These are phyloP conservation scores for Alligator mississippiensis DNA, from an alignment of 2,113 vertebrate species.

Conservation along the genomic window DNA sequence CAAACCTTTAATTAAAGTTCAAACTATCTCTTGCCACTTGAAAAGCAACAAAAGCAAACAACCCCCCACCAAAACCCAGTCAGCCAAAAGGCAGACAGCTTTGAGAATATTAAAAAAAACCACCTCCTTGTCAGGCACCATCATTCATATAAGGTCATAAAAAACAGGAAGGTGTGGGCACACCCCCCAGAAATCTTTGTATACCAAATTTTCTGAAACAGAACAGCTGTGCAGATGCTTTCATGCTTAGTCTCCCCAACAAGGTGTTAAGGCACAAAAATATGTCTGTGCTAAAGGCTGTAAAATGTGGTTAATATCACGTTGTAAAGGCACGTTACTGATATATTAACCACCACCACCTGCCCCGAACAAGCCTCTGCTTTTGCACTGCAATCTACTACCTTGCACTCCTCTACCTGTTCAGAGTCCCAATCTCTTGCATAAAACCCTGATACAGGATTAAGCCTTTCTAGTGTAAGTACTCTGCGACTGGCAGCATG, in stretches of 20 bases:
- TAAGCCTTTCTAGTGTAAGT: rapidly evolving
- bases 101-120: not conserved
- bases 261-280: conserved; percentile 19
- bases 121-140: not conserved
- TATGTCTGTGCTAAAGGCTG: not conserved
- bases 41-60: not conserved
- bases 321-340: too few species aligned
- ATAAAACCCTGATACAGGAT: not conserved
- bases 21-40: not conserved
- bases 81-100: not conserved
- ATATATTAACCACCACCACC: not conserved
- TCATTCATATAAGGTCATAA: not conserved
- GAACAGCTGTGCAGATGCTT: not conserved
- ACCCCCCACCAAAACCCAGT: not conserved
- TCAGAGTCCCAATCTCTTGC: not conserved
- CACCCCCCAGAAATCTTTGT: not conserved
- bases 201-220: conserved; percentile 2
- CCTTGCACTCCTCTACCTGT: rapidly evolving
- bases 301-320: too few species aligned
- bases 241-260: not conserved
- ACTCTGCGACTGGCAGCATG: not conserved
- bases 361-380: not conserved
- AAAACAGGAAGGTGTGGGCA: not conserved
- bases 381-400: not conserved
- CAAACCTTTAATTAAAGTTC: not conserved